phyloP scores from a whole-genome alignment of 2,113 vertebrate species.

The Petromus typicus region DNA sequence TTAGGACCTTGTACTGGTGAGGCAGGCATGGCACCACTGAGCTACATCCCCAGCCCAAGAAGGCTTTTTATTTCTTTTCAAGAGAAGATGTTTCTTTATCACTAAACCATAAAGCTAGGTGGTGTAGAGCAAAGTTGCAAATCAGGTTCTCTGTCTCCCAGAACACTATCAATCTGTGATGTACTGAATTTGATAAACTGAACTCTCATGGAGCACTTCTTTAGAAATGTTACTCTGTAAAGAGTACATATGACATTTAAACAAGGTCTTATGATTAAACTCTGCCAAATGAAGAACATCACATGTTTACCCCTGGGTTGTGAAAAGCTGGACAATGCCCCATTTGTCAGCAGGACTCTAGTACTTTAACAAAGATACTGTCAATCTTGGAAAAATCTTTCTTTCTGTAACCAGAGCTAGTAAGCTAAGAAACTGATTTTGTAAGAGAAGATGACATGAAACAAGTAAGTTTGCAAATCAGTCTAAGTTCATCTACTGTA shows the following conservation, averaged over 20 bases:
- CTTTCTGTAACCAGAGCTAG: not conserved
- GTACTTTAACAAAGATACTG: slow-evolving; percentile 1
- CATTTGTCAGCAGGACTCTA: not conserved
- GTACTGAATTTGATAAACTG: not conserved
- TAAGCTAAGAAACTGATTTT: slow-evolving; percentile 46
- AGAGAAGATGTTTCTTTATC: not conserved
- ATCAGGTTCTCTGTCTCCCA: not conserved
- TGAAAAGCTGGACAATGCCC: not conserved
- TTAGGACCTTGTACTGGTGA: too few species aligned
- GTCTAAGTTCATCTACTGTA: slow-evolving; percentile 34
- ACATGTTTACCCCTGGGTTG: slow-evolving; percentile 15
- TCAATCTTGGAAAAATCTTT: not conserved
- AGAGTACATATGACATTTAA: slow-evolving; percentile 25
- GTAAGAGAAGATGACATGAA: not conserved
- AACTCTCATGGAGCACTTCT: not conserved
- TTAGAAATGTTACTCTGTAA: not conserved
- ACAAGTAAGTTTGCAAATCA: slow-evolving; percentile 17
- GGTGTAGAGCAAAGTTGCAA: not conserved
- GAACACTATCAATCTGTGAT: not conserved
- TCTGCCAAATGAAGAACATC: not conserved
- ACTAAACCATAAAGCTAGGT: not conserved
- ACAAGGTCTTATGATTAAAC: not conserved
- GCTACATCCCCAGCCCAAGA: not conserved
- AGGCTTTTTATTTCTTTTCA: not conserved
- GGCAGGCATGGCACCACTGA: too few species aligned